phyloP scores from a whole-genome alignment of 2,888 invertebrate genomes.

The Andrena flavipes region DNA sequence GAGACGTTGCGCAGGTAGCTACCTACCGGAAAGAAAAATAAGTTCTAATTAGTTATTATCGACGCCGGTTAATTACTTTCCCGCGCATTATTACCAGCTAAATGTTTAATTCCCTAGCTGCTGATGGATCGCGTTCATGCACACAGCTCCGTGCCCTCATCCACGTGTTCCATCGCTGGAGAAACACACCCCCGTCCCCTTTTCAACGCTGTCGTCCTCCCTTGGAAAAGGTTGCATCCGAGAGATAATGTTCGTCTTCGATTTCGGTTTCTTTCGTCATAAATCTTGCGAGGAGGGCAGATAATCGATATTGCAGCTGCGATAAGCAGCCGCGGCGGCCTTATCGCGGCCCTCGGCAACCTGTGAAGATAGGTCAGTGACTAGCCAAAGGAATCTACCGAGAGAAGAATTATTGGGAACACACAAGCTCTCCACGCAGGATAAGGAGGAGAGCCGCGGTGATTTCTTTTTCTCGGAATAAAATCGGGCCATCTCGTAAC shows the following conservation, averaged over 20 bases:
- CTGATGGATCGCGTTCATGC: neutral
- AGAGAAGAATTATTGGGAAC: conserved; percentile 42
- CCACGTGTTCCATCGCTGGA: neutral
- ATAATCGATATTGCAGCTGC: conserved; percentile 66
- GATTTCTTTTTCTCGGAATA: conserved; percentile 54
- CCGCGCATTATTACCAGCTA: neutral
- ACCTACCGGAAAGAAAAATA: neutral
- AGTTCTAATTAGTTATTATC: conserved; percentile 23
- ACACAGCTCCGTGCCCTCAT: neutral
- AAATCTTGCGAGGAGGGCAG: conserved; percentile 54
- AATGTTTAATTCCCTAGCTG: neutral
- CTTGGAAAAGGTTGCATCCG: conserved; percentile 27
- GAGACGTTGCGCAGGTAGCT: neutral
- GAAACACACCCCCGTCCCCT: neutral
- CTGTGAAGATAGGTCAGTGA: conserved; percentile 57
- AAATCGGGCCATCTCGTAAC: conserved; percentile 40
- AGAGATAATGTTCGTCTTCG: conserved; percentile 49
- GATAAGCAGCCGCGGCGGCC: conserved; percentile 57
- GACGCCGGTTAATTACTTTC: conserved; percentile 14
- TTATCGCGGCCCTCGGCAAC: conserved; percentile 49
- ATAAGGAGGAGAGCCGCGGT: conserved; percentile 38
- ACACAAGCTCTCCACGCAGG: conserved; percentile 17
- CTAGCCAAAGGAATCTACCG: conserved; percentile 53
- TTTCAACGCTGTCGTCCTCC: neutral
- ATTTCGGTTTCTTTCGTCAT: conserved; percentile 38